Percentiles rank a stretch among this genome's conserved stretches.
Conservation (phyloP, 1,140 invertebrate species). For the Chelonus insularis region DNA sequence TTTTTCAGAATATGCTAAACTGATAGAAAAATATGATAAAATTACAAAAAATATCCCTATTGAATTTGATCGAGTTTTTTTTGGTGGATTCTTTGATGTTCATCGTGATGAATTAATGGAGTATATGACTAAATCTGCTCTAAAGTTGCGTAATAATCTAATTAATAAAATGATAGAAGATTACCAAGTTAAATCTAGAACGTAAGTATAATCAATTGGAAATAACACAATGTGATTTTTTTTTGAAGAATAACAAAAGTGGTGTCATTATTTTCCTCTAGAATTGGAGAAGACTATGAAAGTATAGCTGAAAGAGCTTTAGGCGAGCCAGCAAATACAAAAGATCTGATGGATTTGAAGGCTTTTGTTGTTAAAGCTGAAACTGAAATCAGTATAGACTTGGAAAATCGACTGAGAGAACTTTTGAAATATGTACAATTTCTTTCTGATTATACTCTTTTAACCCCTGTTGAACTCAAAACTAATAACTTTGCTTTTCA, state of each 20-base stretch:
- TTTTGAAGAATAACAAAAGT: too few relatives aligned
- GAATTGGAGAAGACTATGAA: conserved; percentile 84
- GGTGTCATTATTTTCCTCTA: too few relatives aligned
- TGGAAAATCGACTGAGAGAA: conserved; percentile 75
- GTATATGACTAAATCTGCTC: conserved; percentile 69
- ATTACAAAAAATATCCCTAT: conserved; percentile 68
- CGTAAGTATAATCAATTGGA: too few relatives aligned
- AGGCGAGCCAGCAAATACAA: conserved; percentile 79
- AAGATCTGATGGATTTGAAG: conserved; percentile 81
- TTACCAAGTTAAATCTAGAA: conserved; percentile 77
- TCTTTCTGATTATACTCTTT: conserved; percentile 76
- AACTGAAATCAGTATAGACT: conserved; percentile 68
- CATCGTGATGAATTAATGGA: conserved; percentile 79
- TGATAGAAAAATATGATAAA: conserved; percentile 69
- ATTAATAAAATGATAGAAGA: conserved; percentile 74
- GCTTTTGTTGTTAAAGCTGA: conserved; percentile 77
- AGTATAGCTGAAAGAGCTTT: conserved; percentile 77
- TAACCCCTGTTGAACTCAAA: conserved; percentile 83
- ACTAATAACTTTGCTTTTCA: conserved; percentile 84
- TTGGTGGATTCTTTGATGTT: conserved; percentile 85
- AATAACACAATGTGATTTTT: too few relatives aligned
- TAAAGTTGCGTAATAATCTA: conserved; percentile 71
- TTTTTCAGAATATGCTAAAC: conserved; percentile 70
- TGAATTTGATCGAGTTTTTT: conserved; percentile 68
- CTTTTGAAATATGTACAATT: conserved; percentile 73